Conservation (phyloP, 2,797 vertebrate species). For the Synaphobranchus kaupii region DNA sequence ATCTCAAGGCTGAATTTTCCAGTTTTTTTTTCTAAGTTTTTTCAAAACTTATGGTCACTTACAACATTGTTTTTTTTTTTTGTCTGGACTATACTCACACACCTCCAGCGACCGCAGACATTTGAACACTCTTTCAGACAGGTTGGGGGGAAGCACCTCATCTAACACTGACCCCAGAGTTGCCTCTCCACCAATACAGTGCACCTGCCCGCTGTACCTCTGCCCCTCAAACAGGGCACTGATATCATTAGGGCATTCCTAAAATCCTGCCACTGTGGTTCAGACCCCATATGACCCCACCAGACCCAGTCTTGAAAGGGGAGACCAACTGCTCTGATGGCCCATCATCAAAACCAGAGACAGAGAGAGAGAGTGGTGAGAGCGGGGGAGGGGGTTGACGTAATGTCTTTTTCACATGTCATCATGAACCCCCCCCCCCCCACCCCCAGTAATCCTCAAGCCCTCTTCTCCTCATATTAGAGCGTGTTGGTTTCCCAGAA, state of each 20-base stretch:
- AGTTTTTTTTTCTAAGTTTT: no score
- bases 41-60: neutral
- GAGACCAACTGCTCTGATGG: neutral
- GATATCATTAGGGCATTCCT: neutral
- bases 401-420: neutral
- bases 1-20: neutral
- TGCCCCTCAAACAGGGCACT: neutral
- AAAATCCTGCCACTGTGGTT: neutral
- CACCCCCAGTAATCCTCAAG: neutral
- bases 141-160: neutral
- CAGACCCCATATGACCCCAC: conserved; percentile 30
- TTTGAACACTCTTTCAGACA: neutral
- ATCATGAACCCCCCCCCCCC: neutral
- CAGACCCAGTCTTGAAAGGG: conserved; percentile 30
- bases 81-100: neutral
- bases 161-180: neutral
- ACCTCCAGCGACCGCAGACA: neutral
- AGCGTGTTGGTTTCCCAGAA: conserved; percentile 36
- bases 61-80: neutral
- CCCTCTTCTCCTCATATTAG: neutral
- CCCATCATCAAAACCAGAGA: conserved; percentile 25
- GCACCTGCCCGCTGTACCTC: neutral
- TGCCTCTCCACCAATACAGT: neutral
- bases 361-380: neutral
- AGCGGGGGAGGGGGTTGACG: neutral